Evolutionary conservation across 1,140 invertebrate species (phyloP).

Genomic region (Acarapis woodi): DNA sequence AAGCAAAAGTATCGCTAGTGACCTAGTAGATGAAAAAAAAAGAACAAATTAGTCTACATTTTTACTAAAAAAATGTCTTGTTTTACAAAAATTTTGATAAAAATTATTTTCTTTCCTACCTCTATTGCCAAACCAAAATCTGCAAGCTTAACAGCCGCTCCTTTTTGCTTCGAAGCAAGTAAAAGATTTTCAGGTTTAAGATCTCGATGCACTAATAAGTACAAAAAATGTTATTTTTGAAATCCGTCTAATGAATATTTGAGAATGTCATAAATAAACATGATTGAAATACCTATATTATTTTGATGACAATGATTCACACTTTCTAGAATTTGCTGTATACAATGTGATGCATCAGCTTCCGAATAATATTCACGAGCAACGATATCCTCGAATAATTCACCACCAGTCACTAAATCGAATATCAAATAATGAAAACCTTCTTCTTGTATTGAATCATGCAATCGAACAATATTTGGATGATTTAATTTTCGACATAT

Average conservation of each 20-base stretch:
- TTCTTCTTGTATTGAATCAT: constrained; percentile 99
- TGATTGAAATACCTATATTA: no score
- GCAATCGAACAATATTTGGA: constrained; percentile 83
- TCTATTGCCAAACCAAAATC: constrained; percentile 99
- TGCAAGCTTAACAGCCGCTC: constrained; percentile 94
- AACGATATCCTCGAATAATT: constrained; percentile 99
- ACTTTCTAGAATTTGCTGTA: constrained; percentile 99
- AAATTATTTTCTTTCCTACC: no score
- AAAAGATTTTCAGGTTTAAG: constrained; percentile 96
- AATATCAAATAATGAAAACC: constrained; percentile 92
- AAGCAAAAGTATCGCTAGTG: constrained; percentile 90
- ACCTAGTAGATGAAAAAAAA: no score
- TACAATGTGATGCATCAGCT: constrained; percentile 96
- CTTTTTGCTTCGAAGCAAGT: constrained; percentile 94
- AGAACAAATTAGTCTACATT: no score
- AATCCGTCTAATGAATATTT: no score
- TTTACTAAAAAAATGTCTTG: no score
- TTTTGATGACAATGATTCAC: constrained; percentile 98
- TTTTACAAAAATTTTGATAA: no score
- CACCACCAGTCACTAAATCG: constrained; percentile 97
- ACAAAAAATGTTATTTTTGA: no score
- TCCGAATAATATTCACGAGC: constrained; percentile 99
- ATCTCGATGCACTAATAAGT: constrained; percentile 93
- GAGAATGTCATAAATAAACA: no score
- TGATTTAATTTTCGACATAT: constrained; percentile 65